Evolutionary conservation across 2,797 vertebrate species (phyloP).

Genomic region (Platalea minor): DNA sequence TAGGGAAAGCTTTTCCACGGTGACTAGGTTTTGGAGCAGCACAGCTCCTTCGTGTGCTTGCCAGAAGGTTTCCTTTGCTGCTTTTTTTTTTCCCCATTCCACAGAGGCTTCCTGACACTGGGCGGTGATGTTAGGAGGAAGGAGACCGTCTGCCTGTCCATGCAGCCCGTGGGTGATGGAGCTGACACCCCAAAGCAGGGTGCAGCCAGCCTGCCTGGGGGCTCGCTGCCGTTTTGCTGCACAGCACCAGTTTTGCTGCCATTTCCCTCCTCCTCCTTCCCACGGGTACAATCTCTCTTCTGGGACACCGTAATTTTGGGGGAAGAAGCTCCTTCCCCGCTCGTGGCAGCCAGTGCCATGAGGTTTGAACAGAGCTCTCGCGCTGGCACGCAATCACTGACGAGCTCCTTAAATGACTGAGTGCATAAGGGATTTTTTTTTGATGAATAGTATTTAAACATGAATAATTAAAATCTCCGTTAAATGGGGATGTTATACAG

Average conservation of each 20-base stretch:
- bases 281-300: accelerated
- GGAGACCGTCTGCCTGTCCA: neutral
- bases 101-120: neutral
- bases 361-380: neutral
- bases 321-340: neutral
- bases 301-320: no score
- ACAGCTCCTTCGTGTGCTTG: neutral
- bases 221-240: neutral
- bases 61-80: neutral
- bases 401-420: neutral
- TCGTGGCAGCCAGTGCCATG: accelerated
- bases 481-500: neutral
- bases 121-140: neutral
- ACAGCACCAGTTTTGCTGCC: accelerated
- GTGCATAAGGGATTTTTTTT: neutral
- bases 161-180: neutral
- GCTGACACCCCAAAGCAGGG: neutral
- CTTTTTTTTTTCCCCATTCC: neutral
- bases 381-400: neutral
- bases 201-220: neutral
- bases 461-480: slow-evolving; percentile 17
- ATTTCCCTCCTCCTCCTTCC: neutral
- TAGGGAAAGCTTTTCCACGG: neutral
- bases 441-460: neutral
- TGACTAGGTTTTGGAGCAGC: neutral